phyloP scores from a whole-genome alignment of 2,888 invertebrate species.

The Argynnis bischoffii region DNA sequence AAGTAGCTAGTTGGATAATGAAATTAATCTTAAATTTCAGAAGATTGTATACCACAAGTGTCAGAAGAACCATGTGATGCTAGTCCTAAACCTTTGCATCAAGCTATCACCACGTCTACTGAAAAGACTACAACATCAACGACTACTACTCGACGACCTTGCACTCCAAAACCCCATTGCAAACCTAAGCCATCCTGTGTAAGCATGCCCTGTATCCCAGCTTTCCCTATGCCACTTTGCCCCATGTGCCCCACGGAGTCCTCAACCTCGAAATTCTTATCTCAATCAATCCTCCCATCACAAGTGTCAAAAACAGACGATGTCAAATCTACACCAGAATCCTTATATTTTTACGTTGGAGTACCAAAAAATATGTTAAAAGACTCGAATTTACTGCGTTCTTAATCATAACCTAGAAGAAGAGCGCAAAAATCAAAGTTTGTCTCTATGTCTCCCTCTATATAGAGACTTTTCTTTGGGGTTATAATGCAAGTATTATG shows the following conservation, averaged over 20 bases:
- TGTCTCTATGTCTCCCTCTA: too few relatives aligned
- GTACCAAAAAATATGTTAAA: constrained; percentile 51
- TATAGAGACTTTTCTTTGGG: too few relatives aligned
- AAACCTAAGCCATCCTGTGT: constrained; percentile 29
- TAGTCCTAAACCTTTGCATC: not conserved
- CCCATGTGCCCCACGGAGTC: not conserved
- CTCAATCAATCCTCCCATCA: not conserved
- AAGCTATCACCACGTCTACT: not conserved
- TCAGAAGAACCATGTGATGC: constrained; percentile 22
- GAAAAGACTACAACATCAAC: constrained; percentile 27
- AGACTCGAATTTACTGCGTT: constrained; percentile 22
- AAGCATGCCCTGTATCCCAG: constrained; percentile 28
- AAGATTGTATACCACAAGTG: constrained; percentile 48
- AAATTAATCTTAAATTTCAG: constrained; percentile 11
- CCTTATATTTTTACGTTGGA: constrained; percentile 56
- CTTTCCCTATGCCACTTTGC: constrained; percentile 36
- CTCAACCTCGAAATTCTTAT: not conserved
- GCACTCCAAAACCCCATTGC: constrained; percentile 32
- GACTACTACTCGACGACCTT: constrained; percentile 34
- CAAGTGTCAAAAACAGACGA: not conserved
- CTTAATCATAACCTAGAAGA: not conserved
- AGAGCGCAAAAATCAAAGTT: too few relatives aligned
- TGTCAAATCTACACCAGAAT: constrained; percentile 38
- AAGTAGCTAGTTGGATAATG: not conserved
- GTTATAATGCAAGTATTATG: too few relatives aligned